Conservation (phyloP, 2,888 invertebrate species). For the Nomada fucata region DNA sequence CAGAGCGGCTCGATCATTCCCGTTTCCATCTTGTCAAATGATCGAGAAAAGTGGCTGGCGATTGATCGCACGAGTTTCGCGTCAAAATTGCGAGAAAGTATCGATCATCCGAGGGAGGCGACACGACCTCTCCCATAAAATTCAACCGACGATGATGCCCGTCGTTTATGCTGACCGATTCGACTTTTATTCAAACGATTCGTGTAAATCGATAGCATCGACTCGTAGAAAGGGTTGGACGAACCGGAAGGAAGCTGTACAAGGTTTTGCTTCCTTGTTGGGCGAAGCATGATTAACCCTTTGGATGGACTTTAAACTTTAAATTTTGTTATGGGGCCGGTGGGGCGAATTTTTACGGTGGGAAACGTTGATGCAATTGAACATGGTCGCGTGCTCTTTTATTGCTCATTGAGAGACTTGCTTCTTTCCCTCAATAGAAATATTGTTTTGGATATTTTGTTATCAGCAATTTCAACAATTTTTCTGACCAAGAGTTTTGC, state of each 20-base stretch:
- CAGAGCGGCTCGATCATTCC: constrained; percentile 27
- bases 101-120: no score
- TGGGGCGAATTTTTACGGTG: no score
- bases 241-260: background rate
- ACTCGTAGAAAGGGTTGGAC: constrained; percentile 4
- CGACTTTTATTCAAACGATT: constrained; percentile 35
- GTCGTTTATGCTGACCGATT: constrained; percentile 9
- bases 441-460: no score
- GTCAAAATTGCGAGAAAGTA: no score
- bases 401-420: no score
- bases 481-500: no score
- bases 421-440: no score
- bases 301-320: background rate
- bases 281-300: background rate
- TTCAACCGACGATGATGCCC: constrained; percentile 8
- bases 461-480: no score
- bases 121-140: no score
- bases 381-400: no score
- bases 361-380: no score
- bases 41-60: constrained; percentile 7
- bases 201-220: constrained; percentile 27
- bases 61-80: background rate
- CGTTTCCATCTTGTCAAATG: background rate
- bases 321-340: background rate
- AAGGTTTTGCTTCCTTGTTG: background rate